Conservation (phyloP, 2,888 invertebrate genomes). For the Pammene aurita region DNA sequence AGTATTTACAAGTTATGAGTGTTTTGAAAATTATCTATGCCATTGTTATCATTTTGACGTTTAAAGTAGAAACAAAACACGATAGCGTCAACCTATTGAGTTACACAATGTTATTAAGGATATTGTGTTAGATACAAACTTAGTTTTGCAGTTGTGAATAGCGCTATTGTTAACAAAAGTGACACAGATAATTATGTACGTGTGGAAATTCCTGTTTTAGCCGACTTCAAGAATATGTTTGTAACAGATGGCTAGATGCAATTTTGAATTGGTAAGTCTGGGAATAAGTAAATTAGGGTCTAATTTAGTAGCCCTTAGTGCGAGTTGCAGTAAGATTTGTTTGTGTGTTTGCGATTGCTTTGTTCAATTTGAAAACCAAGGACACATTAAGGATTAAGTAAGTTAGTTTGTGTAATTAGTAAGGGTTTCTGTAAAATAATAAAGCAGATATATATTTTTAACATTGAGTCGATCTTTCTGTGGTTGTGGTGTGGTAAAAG, state of each 20-base stretch:
- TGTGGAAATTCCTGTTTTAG: slow-evolving; percentile 1
- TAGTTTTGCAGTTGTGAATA: slow-evolving; percentile 5
- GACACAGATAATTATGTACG: background rate
- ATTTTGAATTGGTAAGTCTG: slow-evolving; percentile 24
- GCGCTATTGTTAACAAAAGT: slow-evolving; percentile 7
- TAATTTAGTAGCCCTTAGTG: slow-evolving; percentile 10
- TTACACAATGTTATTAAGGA: slow-evolving; percentile 24
- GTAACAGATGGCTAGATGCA: slow-evolving; percentile 25
- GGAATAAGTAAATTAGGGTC: slow-evolving; percentile 27
- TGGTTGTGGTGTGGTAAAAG: too few species aligned
- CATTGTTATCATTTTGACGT: slow-evolving; percentile 29
- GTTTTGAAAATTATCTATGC: background rate
- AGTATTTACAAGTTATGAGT: background rate
- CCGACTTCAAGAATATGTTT: background rate
- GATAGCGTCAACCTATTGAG: slow-evolving; percentile 27
- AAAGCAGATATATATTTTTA: too few species aligned
- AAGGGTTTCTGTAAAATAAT: too few species aligned
- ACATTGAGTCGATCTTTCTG: too few species aligned
- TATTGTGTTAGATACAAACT: slow-evolving; percentile 20
- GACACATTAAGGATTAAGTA: background rate
- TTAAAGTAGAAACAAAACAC: slow-evolving; percentile 24
- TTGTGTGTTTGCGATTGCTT: background rate
- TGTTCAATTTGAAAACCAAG: background rate
- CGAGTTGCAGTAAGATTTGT: background rate
- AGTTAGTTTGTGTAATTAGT: too few species aligned